These are phyloP conservation scores for Tetropium fuscum DNA, from an alignment of 2,888 invertebrate genomes.

Conservation along the genomic window DNA sequence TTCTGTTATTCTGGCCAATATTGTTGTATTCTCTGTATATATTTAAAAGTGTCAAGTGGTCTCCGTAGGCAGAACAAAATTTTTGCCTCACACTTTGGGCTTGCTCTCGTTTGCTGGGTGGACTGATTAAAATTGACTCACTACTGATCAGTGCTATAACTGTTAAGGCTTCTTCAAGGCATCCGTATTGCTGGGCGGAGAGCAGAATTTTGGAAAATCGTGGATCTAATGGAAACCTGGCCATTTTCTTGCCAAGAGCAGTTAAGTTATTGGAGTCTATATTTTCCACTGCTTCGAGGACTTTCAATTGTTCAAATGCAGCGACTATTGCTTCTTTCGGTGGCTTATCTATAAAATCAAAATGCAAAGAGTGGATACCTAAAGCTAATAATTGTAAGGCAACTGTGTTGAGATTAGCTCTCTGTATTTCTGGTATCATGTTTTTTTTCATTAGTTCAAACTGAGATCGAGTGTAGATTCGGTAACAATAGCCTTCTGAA, in stretches of 20 bases:
- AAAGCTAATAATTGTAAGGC: conserved; percentile 66
- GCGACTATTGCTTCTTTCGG: conserved; percentile 76
- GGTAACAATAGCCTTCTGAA: conserved; percentile 85
- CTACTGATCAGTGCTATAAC: conserved; percentile 90
- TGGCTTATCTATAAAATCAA: conserved; percentile 94
- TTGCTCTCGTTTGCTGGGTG: conserved; percentile 81
- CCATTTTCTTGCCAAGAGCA: conserved; percentile 84
- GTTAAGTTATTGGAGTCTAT: conserved; percentile 76
- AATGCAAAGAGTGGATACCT: conserved; percentile 78
- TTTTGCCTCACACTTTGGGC: conserved; percentile 80
- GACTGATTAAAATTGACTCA: conserved; percentile 85
- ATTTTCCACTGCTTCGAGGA: conserved; percentile 78
- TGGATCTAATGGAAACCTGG: conserved; percentile 93
- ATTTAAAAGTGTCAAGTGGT: conserved; percentile 92
- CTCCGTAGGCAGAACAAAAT: conserved; percentile 88
- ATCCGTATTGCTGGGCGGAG: conserved; percentile 80
- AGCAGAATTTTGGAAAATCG: conserved; percentile 66
- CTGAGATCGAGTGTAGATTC: conserved; percentile 84
- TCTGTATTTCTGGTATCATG: conserved; percentile 88
- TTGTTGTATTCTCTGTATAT: conserved; percentile 85
- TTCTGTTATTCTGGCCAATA: conserved; percentile 70
- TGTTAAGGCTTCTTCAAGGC: conserved; percentile 85
- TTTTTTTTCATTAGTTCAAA: conserved; percentile 79
- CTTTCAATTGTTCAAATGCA: conserved; percentile 74
- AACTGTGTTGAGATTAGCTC: conserved; percentile 82